Conservation (phyloP, 2,888 invertebrate genomes). For the Mythimna albipuncta region DNA sequence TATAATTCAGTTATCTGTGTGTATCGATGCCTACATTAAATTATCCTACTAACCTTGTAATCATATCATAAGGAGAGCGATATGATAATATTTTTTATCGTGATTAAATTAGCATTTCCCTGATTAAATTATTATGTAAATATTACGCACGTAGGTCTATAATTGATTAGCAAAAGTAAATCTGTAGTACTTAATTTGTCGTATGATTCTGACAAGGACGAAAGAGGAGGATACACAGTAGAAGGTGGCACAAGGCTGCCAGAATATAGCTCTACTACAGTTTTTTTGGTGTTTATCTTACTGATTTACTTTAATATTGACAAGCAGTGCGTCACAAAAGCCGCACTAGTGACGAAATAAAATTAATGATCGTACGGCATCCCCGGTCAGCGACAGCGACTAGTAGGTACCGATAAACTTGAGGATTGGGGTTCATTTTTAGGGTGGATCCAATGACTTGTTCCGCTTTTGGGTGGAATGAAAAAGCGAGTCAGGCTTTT, state of each 20-base stretch:
- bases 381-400: too few relatives aligned
- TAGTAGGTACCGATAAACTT: too few relatives aligned
- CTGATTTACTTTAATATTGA: too few relatives aligned
- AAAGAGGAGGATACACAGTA: background rate
- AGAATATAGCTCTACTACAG: too few relatives aligned
- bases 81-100: conserved; percentile 23
- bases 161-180: background rate
- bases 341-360: too few relatives aligned
- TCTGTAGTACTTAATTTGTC: background rate
- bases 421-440: too few relatives aligned
- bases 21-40: conserved; percentile 18
- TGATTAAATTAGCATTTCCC: conserved; percentile 31
- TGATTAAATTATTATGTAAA: conserved; percentile 46
- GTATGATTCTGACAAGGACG: background rate
- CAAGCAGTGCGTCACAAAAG: too few relatives aligned
- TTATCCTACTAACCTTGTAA: conserved; percentile 42
- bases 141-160: conserved; percentile 25
- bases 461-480: too few relatives aligned
- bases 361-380: too few relatives aligned
- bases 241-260: background rate
- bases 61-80: conserved; percentile 30
- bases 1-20: conserved; percentile 27
- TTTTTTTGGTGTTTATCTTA: too few relatives aligned
- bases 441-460: too few relatives aligned
- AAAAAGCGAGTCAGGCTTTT: too few relatives aligned